Base-by-base conservation (phyloP, 2,113 vertebrate species). In the Pandion haliaetus region DNA sequence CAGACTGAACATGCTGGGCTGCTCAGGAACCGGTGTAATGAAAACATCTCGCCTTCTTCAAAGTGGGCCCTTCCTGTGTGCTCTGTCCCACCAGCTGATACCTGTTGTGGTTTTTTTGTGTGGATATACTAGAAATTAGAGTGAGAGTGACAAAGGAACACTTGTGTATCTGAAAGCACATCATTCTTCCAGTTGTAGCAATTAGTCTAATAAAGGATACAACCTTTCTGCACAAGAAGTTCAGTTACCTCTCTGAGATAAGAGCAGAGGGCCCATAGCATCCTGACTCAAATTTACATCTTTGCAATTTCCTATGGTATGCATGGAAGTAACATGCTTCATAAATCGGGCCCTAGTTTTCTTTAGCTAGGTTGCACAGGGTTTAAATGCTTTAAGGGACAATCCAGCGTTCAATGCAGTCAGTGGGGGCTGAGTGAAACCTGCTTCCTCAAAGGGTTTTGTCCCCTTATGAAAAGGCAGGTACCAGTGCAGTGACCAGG, bases 401-500 rank as follows among this genome's bases (percentile, higher is more conserved):
- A 72, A 57, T 44, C 21, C 20, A 59, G 32, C 34, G 18, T 24
- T 66, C 50, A 24, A 63, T 20, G 28, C 18, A 44, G 17, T 34
- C 40, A 13, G 45, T 11, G 34, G 10, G 31, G 17, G 12, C 44
- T 52, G 52, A 54, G 44, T 18, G 13, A 77, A 31, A 89, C 15
- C 24, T 40, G 23, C 44, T 79, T 73, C 24, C 38, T 12, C 38
- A 42, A 21, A 42, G 19, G 32, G 16, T 57, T 85, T 73, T 58
- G 15, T 29, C 8, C 16, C 44, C 15, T 61, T 54, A n/a, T 1
- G 12, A 24, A n/a, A 73, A 74, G 19, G 18, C 14, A 58, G 45
- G 47, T n/a, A 55, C 3, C 21, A 47, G 71, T 0, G 0, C 2
- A 2, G 36, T 16, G 52, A 57, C 28, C 25, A 77, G 38, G 54